Conservation (phyloP, 2,888 invertebrate species). For the Idaea biselata region DNA sequence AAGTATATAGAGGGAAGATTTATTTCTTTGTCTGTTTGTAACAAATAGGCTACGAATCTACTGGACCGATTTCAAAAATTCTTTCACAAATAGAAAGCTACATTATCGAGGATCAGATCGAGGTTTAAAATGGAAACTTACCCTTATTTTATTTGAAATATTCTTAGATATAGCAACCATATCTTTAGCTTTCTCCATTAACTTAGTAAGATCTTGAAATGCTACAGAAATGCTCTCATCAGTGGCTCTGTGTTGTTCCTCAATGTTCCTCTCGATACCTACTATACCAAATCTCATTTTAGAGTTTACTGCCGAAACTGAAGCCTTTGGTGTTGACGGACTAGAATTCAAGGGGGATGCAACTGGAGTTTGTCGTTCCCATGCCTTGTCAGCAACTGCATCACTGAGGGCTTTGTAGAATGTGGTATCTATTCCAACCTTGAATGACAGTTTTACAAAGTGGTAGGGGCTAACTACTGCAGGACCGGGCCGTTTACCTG, state of each 20-base stretch:
- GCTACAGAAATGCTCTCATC: slow-evolving; percentile 95
- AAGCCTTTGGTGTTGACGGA: slow-evolving; percentile 43
- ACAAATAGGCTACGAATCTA: too few species aligned
- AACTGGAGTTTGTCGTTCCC: slow-evolving; percentile 76
- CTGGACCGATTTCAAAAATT: too few species aligned
- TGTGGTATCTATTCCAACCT: slow-evolving; percentile 86
- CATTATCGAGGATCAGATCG: too few species aligned
- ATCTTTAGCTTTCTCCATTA: slow-evolving; percentile 98
- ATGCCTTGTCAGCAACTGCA: slow-evolving; percentile 82
- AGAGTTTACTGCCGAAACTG: slow-evolving; percentile 68
- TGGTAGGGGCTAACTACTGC: slow-evolving; percentile 85
- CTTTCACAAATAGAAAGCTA: too few species aligned
- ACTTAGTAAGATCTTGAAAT: slow-evolving; percentile 95
- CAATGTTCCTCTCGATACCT: slow-evolving; percentile 96
- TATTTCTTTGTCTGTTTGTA: too few species aligned
- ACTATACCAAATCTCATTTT: slow-evolving; percentile 94
- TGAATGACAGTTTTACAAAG: slow-evolving; percentile 91
- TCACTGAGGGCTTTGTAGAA: slow-evolving; percentile 84
- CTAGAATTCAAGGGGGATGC: slow-evolving; percentile 40
- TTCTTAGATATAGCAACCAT: slow-evolving; percentile 96
- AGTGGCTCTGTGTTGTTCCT: slow-evolving; percentile 94
- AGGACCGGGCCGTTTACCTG: slow-evolving; percentile 87
- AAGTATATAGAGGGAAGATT: too few species aligned
- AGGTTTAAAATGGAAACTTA: slow-evolving; percentile 44
- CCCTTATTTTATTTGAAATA: slow-evolving; percentile 94